Evolutionary conservation across 2,888 invertebrate genomes (phyloP), one percentile per base, ranked within the genome.

Genomic region (Mimumesa dahlbomi): DNA sequence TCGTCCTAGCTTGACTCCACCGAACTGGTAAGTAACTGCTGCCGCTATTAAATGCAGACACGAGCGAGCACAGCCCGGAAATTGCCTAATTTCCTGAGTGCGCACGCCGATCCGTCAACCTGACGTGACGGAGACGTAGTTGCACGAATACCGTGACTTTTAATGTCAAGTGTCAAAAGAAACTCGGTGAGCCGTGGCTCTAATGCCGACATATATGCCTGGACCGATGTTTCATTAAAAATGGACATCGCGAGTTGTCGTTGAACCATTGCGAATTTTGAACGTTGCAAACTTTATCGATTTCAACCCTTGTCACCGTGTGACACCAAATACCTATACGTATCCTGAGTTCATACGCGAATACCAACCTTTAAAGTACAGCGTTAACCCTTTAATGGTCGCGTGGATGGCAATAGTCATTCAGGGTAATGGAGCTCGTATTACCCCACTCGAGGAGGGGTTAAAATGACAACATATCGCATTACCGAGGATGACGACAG

Each of bases 1-100:
- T 73, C 63, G 73, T 74, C 58, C 57, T 53, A 45, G 56, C 34
- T 18, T 52, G 58, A 73, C 65, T 73, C 65, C 65, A 77, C 77
- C 79, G 79, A 84, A 81, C 84, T 79, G 70, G 78, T 69, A 61
- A 66, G 57, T 71, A 75, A 78, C 75, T 64, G 73, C 59, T 58
- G 81, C 79, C 80, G 86, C 88, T 87, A 87, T 88, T 88, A 88
- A 88, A 88, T 83, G 87, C 87, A 88, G 87, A 85, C 88, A 88
- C 88, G 88, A 88, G 87, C 83, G 85, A 85, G 87, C 84, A 86
- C 87, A 70, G 83, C 72, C 87, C 85, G 89, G 89, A 89, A 89
- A 89, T 89, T 89, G 88, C 88, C 89, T 89, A 89, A 89, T 89
- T 89, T 89, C 89, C 89, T 89, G 89, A 88, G 85, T 88, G 88